phyloP scores from a whole-genome alignment of 1,140 invertebrate genomes.

The Trinorchestia longiramus region DNA sequence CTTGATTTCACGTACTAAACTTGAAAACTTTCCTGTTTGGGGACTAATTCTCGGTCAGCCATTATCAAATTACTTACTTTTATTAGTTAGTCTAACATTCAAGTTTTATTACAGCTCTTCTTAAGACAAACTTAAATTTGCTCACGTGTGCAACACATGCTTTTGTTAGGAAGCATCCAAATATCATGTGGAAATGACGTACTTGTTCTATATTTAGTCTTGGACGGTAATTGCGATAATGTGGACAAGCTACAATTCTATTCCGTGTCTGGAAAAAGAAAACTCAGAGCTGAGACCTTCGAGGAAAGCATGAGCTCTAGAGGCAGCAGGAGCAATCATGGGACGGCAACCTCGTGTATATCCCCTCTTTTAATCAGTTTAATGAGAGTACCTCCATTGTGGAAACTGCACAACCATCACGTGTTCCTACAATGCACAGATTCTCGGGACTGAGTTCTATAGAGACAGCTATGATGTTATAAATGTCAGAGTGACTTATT shows the following conservation, averaged over 20 bases:
- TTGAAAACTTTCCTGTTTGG: too few relatives aligned
- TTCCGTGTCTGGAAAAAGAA: not conserved
- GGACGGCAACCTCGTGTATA: not conserved
- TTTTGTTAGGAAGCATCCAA: not conserved
- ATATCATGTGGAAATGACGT: not conserved
- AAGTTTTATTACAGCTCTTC: not conserved
- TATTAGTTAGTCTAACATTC: too few relatives aligned
- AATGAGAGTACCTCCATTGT: conserved; percentile 46
- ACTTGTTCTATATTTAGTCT: not conserved
- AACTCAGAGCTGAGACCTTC: not conserved
- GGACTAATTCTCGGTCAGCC: too few relatives aligned
- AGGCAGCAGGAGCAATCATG: conserved; percentile 30
- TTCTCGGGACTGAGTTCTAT: not conserved
- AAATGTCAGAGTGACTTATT: not conserved
- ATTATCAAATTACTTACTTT: too few relatives aligned
- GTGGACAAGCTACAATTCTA: not conserved
- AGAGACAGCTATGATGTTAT: not conserved
- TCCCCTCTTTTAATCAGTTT: conserved; percentile 54
- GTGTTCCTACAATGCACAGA: conserved; percentile 47
- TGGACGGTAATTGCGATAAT: not conserved
- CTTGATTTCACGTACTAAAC: too few relatives aligned
- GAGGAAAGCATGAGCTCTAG: not conserved
- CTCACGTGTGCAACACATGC: not conserved
- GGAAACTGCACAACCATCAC: not conserved
- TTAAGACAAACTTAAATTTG: not conserved